These are phyloP conservation scores for Montipora sp. DNA, from an alignment of 64 coral and sea anemone species.

Conservation along the genomic window DNA sequence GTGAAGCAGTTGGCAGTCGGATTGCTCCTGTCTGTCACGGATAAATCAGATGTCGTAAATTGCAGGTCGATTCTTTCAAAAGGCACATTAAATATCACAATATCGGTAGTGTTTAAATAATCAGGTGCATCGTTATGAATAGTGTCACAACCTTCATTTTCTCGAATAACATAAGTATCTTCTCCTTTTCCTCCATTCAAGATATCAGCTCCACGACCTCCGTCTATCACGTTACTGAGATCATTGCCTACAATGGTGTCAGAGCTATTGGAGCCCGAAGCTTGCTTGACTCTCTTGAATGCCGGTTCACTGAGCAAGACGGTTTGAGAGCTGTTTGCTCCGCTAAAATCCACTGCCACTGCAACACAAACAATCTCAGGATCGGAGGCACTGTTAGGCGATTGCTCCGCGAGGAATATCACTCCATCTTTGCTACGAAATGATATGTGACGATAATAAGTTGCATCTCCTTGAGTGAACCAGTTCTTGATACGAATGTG, in stretches of 20 bases:
- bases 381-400: not conserved
- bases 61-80: constrained; percentile 18
- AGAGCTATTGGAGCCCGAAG: not conserved
- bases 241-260: constrained; percentile 57
- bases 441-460: constrained; percentile 45
- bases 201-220: constrained; percentile 6
- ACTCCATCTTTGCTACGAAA: constrained; percentile 62
- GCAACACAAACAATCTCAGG: constrained; percentile 1
- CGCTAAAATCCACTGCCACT: constrained; percentile 33
- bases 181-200: constrained; percentile 36
- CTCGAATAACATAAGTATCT: constrained; percentile 65
- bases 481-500: constrained; percentile 69
- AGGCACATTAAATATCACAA: constrained; percentile 35
- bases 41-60: not conserved
- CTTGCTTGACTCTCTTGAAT: constrained; percentile 14
- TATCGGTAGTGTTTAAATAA: constrained; percentile 41
- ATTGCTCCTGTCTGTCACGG: constrained; percentile 4
- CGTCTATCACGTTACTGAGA: constrained; percentile 35
- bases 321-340: not conserved
- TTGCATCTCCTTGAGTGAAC: constrained; percentile 42
- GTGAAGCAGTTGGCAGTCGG: constrained; percentile 3
- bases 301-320: not conserved
- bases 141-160: constrained; percentile 22
- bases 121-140: constrained; percentile 55
- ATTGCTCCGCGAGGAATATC: constrained; percentile 25